Conservation (phyloP, 1,140 invertebrate species). For the Drosophila nikananu region DNA sequence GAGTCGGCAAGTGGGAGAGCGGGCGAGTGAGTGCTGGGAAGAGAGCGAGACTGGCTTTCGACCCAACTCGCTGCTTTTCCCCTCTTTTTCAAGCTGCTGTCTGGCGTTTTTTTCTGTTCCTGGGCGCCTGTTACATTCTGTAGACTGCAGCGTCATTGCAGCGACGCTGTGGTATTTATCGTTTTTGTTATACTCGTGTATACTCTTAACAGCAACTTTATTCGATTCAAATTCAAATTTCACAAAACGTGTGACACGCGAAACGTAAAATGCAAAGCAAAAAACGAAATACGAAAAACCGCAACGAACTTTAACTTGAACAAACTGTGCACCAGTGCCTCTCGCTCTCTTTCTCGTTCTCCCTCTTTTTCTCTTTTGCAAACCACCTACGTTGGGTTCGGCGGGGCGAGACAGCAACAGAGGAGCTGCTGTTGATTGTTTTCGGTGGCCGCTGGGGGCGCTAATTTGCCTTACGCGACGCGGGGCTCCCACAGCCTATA, state of each 20-base stretch:
- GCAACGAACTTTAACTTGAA: conserved; percentile 44
- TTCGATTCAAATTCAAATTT: conserved; percentile 52
- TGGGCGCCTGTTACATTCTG: conserved; percentile 82
- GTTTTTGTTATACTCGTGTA: conserved; percentile 20
- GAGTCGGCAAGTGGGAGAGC: conserved; percentile 18
- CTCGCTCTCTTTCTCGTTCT: not conserved
- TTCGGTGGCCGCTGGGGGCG: conserved; percentile 72
- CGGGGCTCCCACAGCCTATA: conserved; percentile 28
- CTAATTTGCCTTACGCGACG: conserved; percentile 70
- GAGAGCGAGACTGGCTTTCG: not conserved
- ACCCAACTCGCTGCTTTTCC: conserved; percentile 19
- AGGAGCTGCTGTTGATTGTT: conserved; percentile 65
- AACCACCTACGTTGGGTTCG: conserved; percentile 1
- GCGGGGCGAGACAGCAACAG: conserved; percentile 15
- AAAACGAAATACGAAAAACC: conserved; percentile 32
- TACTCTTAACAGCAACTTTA: conserved; percentile 38
- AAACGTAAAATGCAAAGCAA: conserved; percentile 52
- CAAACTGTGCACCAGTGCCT: conserved; percentile 18
- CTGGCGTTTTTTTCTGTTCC: conserved; percentile 29
- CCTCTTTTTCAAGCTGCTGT: conserved; percentile 32
- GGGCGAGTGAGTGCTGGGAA: conserved; percentile 1
- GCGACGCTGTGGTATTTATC: conserved; percentile 46
- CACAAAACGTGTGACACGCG: conserved; percentile 63
- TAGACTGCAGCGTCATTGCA: conserved; percentile 85
- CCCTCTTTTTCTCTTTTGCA: not conserved